A percentile compares a stretch with the other conserved stretches of the same genome.
Evolutionary conservation across 2,888 invertebrate species (phyloP).

Genomic region (Cosmopolites sordidus): DNA sequence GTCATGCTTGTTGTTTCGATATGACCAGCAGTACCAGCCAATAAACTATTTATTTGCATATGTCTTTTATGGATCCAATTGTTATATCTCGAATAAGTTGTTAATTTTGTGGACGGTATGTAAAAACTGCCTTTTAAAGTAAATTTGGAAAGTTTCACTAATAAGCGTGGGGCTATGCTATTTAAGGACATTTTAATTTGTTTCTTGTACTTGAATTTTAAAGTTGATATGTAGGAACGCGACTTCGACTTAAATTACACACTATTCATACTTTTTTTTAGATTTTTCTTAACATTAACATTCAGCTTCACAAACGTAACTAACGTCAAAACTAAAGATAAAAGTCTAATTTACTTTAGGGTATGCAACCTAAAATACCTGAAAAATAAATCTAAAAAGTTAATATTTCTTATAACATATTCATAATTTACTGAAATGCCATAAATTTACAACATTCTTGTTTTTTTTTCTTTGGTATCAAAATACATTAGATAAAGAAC

Average conservation of each 20-base stretch:
- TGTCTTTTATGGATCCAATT: slow-evolving; percentile 9
- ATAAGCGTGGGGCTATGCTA: not conserved
- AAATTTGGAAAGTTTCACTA: not conserved
- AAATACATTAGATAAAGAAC: too few species aligned
- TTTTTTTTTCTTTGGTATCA: too few species aligned
- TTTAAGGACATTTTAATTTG: not conserved
- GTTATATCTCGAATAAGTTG: slow-evolving; percentile 3
- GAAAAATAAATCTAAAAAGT: too few species aligned
- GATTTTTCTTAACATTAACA: not conserved
- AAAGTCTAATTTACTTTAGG: too few species aligned
- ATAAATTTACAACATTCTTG: too few species aligned
- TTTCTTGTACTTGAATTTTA: too few species aligned
- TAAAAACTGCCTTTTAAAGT: not conserved
- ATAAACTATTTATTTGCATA: slow-evolving; percentile 35
- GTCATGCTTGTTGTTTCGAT: slow-evolving; percentile 47
- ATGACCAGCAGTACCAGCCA: slow-evolving; percentile 43
- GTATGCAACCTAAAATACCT: too few species aligned
- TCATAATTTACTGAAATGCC: too few species aligned
- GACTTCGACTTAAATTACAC: not conserved
- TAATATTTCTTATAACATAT: too few species aligned
- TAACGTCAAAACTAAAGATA: too few species aligned
- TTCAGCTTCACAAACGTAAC: too few species aligned
- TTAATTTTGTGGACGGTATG: slow-evolving; percentile 6
- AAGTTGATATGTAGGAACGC: too few species aligned
- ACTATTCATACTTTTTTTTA: not conserved